Evolutionary conservation across 2,888 invertebrate genomes (phyloP).

Genomic region (Apoda limacodes): DNA sequence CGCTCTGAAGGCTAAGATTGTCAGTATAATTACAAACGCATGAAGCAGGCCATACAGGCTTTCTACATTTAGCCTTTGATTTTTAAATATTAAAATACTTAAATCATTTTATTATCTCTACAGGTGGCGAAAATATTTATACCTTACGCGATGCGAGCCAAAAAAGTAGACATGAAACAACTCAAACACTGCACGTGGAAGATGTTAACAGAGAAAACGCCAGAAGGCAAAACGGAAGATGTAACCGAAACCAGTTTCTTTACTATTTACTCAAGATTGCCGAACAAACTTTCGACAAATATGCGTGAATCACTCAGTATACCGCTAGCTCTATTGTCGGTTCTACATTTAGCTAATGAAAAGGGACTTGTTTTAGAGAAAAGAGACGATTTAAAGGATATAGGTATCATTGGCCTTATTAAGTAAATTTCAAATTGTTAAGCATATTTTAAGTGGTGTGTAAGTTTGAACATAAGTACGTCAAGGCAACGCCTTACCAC

Average conservation of each 20-base stretch:
- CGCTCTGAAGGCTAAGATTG: too few species aligned
- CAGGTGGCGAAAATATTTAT: constrained; percentile 80
- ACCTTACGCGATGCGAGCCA: constrained; percentile 84
- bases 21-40: too few species aligned
- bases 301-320: constrained; percentile 81
- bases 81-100: too few species aligned
- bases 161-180: constrained; percentile 88
- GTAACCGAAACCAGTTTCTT: constrained; percentile 65
- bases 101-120: constrained; percentile 14
- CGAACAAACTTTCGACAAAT: constrained; percentile 64
- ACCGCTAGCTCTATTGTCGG: constrained; percentile 82
- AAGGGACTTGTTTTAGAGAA: constrained; percentile 71
- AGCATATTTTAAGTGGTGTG: too few species aligned
- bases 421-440: too few species aligned
- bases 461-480: too few species aligned
- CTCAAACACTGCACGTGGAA: constrained; percentile 83
- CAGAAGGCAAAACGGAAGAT: constrained; percentile 32
- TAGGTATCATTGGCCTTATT: constrained; percentile 52
- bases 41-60: too few species aligned
- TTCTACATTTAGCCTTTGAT: too few species aligned
- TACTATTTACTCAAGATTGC: constrained; percentile 68
- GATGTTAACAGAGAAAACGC: constrained; percentile 56
- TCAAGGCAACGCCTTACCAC: too few species aligned
- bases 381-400: constrained; percentile 61
- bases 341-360: constrained; percentile 89